Conservation (phyloP, 2,797 vertebrate species). For the Notolepis coatsorum region DNA sequence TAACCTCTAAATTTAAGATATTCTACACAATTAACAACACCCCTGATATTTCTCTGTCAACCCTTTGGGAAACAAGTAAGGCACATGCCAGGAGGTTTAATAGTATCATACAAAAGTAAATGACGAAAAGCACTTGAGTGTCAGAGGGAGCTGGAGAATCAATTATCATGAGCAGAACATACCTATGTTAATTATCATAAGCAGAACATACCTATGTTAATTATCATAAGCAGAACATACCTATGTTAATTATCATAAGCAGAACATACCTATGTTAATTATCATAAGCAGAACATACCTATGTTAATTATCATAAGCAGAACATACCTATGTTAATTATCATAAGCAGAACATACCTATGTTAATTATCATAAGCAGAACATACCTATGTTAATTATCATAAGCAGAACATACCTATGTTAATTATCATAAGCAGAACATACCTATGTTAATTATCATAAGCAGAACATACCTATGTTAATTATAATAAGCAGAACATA, state of each 20-base stretch:
- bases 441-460: no score
- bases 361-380: no score
- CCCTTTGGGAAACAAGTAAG: constrained; percentile 12
- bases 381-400: no score
- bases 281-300: not conserved
- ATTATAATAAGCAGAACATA: not conserved
- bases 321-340: no score
- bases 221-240: not conserved
- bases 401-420: not conserved
- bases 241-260: constrained; percentile 3
- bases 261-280: no score
- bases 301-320: constrained; percentile 7
- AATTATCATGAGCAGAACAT: not conserved
- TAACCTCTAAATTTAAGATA: constrained; percentile 10
- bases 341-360: not conserved
- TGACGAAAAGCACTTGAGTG: not conserved
- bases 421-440: no score
- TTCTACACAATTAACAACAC: constrained; percentile 7
- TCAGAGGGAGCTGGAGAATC: constrained; percentile 8
- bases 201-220: no score
- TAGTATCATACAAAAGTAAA: constrained; percentile 8
- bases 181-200: not conserved
- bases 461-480: not conserved
- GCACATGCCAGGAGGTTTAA: constrained; percentile 12
- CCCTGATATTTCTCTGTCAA: not conserved